Evolutionary conservation across 2,888 invertebrate species (phyloP).

Genomic region (Dynastes maya): DNA sequence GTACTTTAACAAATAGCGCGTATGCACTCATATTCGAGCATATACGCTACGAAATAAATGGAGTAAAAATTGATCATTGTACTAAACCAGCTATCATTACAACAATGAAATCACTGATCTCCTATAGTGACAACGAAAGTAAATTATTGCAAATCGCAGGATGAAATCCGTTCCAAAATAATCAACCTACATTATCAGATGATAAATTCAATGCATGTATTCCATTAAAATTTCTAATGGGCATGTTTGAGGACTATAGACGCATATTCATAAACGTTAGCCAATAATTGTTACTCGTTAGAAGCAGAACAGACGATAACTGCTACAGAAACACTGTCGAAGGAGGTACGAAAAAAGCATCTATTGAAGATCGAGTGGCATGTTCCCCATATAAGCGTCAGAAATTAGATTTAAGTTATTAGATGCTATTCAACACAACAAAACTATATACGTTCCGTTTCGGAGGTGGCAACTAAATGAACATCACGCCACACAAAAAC

Average conservation of each 20-base stretch:
- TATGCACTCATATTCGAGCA: slow-evolving; percentile 62
- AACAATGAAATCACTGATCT: slow-evolving; percentile 60
- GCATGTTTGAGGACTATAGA: not conserved
- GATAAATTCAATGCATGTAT: not conserved
- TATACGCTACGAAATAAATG: slow-evolving; percentile 56
- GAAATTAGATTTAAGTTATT: not conserved
- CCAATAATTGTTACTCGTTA: not conserved
- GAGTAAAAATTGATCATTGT: slow-evolving; percentile 62
- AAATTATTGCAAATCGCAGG: too few relatives aligned
- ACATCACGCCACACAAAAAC: too few relatives aligned
- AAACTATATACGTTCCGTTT: too few relatives aligned
- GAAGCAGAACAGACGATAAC: not conserved
- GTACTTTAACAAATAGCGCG: slow-evolving; percentile 58
- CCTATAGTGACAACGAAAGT: slow-evolving; percentile 55
- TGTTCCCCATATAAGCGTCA: too few relatives aligned
- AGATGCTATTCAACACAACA: too few relatives aligned
- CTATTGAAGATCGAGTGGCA: not conserved
- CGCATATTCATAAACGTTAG: not conserved
- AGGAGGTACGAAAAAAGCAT: not conserved
- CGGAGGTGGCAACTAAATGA: too few relatives aligned
- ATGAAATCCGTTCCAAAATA: too few relatives aligned
- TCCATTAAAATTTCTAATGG: not conserved
- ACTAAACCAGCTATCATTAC: slow-evolving; percentile 63
- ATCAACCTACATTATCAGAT: too few relatives aligned
- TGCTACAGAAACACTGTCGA: not conserved